phyloP scores from a whole-genome alignment of 1,140 invertebrate species.

The Drosophila teissieri region DNA sequence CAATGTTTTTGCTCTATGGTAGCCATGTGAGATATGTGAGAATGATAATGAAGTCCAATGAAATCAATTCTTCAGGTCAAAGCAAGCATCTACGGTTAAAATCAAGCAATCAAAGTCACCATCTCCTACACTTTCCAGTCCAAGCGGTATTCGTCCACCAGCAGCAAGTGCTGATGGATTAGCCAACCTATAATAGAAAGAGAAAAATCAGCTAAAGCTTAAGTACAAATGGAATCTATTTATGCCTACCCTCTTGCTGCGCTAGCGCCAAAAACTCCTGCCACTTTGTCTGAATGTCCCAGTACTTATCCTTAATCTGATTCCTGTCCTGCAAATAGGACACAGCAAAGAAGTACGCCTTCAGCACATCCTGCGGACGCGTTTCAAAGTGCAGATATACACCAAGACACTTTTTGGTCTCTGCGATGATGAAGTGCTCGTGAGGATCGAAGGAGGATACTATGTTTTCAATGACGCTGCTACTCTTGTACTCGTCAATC shows the following conservation, averaged over 20 bases:
- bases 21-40: conserved; percentile 68
- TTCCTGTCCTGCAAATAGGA: conserved; percentile 84
- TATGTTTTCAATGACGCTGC: conserved; percentile 72
- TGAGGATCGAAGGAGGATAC: conserved; percentile 85
- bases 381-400: conserved; percentile 84
- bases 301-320: conserved; percentile 85
- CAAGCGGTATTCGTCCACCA: conserved; percentile 85
- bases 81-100: conserved; percentile 11
- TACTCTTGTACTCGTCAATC: conserved; percentile 68
- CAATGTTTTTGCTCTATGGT: conserved; percentile 43
- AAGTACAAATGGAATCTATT: background rate
- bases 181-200: conserved; percentile 85
- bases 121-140: conserved; percentile 81
- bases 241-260: conserved; percentile 68
- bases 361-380: conserved; percentile 79
- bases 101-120: conserved; percentile 9
- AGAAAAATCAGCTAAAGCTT: background rate
- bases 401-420: conserved; percentile 75
- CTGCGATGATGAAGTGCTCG: conserved; percentile 83
- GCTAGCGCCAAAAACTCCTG: conserved; percentile 82
- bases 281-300: conserved; percentile 85
- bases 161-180: conserved; percentile 85
- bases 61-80: conserved; percentile 36
- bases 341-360: conserved; percentile 82
- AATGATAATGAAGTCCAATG: conserved; percentile 53